phyloP scores from a whole-genome alignment of 2,113 vertebrate genomes.

The Fregetta grallaria region DNA sequence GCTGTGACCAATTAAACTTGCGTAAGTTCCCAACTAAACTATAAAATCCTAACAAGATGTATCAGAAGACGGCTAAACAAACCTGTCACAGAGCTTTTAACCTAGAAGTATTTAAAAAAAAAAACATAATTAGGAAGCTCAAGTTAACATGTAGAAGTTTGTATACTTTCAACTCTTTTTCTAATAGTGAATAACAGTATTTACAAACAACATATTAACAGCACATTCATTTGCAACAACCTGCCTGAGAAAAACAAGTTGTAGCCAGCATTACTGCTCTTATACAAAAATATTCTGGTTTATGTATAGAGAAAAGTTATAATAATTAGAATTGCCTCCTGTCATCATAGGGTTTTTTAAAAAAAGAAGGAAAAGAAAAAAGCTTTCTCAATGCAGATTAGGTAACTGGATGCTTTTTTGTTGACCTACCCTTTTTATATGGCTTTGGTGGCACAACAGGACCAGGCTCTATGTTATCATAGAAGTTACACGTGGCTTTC shows the following conservation, averaged over 20 bases:
- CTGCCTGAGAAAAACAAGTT: neutral
- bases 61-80: neutral
- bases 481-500: slow-evolving; percentile 93
- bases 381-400: neutral
- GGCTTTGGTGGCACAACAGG: slow-evolving; percentile 91
- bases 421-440: slow-evolving; percentile 87
- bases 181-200: neutral
- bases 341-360: neutral
- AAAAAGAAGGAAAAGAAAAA: too few relatives aligned
- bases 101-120: neutral
- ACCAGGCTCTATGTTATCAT: slow-evolving; percentile 94
- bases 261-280: neutral
- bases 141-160: neutral
- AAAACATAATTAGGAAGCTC: neutral
- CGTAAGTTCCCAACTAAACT: neutral
- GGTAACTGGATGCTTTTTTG: neutral
- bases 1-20: neutral
- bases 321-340: neutral
- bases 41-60: neutral
- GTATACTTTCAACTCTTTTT: neutral
- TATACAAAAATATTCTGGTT: neutral
- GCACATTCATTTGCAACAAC: neutral
- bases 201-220: neutral
- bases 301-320: neutral
- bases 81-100: neutral